Conservation (phyloP, 2,888 invertebrate species). For the Cephus pygmeus region DNA sequence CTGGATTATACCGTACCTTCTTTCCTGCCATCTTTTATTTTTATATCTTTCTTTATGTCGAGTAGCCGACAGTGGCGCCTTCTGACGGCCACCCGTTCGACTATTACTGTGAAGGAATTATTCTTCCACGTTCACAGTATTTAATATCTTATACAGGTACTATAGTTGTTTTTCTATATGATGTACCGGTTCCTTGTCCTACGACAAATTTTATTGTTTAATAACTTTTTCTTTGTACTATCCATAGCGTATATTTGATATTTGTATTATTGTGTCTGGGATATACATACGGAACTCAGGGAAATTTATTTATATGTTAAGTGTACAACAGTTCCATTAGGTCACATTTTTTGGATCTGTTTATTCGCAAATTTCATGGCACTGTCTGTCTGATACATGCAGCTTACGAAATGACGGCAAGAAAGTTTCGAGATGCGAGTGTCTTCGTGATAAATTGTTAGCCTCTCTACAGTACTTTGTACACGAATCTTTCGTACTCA, state of each 20-base stretch:
- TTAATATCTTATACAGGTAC: neutral
- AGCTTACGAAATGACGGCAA: neutral
- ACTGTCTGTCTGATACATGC: neutral
- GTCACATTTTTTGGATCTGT: neutral
- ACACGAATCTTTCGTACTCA: neutral
- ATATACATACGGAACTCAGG: neutral
- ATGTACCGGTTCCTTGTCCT: neutral
- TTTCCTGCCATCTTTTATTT: neutral
- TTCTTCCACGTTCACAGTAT: neutral
- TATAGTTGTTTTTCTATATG: neutral
- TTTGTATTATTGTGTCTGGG: neutral
- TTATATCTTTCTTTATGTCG: neutral
- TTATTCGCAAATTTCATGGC: neutral
- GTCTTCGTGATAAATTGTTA: neutral
- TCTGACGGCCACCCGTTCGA: neutral
- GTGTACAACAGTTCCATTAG: no score
- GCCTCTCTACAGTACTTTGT: neutral
- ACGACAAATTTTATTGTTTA: neutral
- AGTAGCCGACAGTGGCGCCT: neutral
- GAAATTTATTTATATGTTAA: neutral
- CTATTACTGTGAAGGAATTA: neutral
- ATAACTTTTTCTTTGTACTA: neutral
- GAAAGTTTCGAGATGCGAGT: neutral
- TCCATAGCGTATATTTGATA: neutral
- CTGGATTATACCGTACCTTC: neutral